Conservation (phyloP, 2,888 invertebrate genomes). For the Argyresthia goedartella region DNA sequence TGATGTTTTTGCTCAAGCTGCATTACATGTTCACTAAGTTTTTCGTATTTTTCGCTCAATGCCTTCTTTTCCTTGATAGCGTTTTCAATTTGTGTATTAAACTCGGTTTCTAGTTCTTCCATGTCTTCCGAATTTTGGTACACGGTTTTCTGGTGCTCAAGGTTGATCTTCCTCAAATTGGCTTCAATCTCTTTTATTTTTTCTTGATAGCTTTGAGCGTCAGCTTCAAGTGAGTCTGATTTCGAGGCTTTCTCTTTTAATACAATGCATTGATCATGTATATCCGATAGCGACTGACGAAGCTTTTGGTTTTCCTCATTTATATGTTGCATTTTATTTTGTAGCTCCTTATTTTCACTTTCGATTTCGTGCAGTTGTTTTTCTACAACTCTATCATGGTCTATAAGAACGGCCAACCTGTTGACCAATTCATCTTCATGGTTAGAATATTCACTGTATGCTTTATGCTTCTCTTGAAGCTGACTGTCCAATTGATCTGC, state of each 20-base stretch:
- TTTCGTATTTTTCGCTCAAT: conserved; percentile 55
- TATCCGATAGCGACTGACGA: conserved; percentile 47
- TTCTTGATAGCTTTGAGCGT: conserved; percentile 34
- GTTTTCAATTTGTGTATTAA: conserved; percentile 55
- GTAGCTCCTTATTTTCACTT: conserved; percentile 66
- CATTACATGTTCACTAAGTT: conserved; percentile 57
- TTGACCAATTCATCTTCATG: conserved; percentile 75
- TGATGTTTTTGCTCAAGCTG: conserved; percentile 40
- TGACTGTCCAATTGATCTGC: conserved; percentile 73
- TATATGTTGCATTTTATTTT: conserved; percentile 64
- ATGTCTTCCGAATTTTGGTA: conserved; percentile 52
- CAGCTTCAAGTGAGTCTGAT: conserved; percentile 35
- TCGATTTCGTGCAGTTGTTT: conserved; percentile 73
- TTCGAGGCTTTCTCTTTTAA: conserved; percentile 43
- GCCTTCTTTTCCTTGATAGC: conserved; percentile 60
- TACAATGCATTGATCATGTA: conserved; percentile 44
- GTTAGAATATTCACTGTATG: conserved; percentile 70
- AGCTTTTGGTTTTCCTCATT: conserved; percentile 64
- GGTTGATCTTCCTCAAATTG: conserved; percentile 39
- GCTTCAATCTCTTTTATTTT: conserved; percentile 55
- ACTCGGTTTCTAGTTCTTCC: conserved; percentile 54
- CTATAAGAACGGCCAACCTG: conserved; percentile 72
- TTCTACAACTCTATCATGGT: conserved; percentile 74
- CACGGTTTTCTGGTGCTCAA: conserved; percentile 45
- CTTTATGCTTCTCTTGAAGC: conserved; percentile 70